Evolutionary conservation across 1,140 invertebrate species (phyloP), one percentile per base, ranked within the genome.

Genomic region (Catajapyx aquilonaris): DNA sequence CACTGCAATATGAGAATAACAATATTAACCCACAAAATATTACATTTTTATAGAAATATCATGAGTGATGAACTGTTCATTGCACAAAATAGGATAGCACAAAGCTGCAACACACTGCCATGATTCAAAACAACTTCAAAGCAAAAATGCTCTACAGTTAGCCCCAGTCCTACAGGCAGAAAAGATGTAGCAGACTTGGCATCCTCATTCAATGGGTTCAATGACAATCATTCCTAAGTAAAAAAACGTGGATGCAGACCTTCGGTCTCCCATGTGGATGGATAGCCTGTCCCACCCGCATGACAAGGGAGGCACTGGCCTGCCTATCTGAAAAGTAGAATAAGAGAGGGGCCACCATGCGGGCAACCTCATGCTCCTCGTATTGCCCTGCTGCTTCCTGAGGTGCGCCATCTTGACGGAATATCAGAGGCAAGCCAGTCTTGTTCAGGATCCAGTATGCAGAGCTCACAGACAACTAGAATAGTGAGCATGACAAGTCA

Each of bases 381-480:
- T 81, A 86, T 60, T 98, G 93, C 7, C 91, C 93, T 2, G 90
- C 83, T 35, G 81, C 74, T 49, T 87, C 81, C 2, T 58, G 49
- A 4, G 62, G 63, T 9, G 69, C 70, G 5, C 83, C 84, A 54
- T 93, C 87, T 60, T 95, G 90, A 48, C 75, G 71, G 53, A 93
- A 90, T 16, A 96, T 75, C n/a, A 97, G 55, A 1, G 91, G 88
- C 25, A 97, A 61, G 0, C 90, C 91, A 11, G 85, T 87, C 55
- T 83, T 83, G 55, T 98, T 97, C 19, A 97, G 71, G 44, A 98
- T 72, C 91, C 93, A 97, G 59, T 81, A 94, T 1, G 80, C 77
- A 16, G 84, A 79, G 41, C 70, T 78, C 11, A 95, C 65, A 31
- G 69, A 72, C 36, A 93, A 66, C 66, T 84, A 62, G 33, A 68